phyloP scores from a whole-genome alignment of 53 echinoderm and acorn worm genomes.

The Paelopatides confundens region DNA sequence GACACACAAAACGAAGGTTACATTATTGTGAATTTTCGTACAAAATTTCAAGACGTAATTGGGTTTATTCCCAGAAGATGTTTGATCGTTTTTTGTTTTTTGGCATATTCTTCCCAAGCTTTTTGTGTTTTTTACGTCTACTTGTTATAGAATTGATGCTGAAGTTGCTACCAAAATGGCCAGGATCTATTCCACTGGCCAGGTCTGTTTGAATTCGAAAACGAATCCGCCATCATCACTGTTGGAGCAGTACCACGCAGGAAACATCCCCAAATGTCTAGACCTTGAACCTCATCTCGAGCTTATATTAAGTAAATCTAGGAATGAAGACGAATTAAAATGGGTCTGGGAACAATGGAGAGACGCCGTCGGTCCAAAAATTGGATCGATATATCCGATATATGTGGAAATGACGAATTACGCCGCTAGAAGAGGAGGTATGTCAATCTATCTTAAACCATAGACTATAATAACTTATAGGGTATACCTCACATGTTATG shows the following conservation, averaged over 20 bases:
- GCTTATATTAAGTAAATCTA: constrained; percentile 54
- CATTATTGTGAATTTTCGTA: too few relatives aligned
- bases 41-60: too few relatives aligned
- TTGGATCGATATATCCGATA: constrained; percentile 64
- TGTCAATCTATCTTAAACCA: too few relatives aligned
- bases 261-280: constrained; percentile 63
- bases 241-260: neutral
- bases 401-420: constrained; percentile 71
- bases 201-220: constrained; percentile 62
- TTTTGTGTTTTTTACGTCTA: too few relatives aligned
- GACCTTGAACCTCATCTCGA: constrained; percentile 74
- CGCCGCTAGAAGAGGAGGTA: constrained; percentile 58
- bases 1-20: too few relatives aligned
- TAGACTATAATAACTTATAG: too few relatives aligned
- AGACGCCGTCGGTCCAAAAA: constrained; percentile 75
- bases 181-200: constrained; percentile 81
- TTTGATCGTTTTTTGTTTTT: too few relatives aligned
- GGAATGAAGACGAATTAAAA: constrained; percentile 68
- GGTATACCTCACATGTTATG: too few relatives aligned
- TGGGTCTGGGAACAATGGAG: constrained; percentile 79
- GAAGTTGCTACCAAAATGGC: constrained; percentile 68
- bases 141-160: constrained; percentile 1
- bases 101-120: too few relatives aligned
- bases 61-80: too few relatives aligned
- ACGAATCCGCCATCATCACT: neutral